Evolutionary conservation across 2,888 invertebrate genomes (phyloP), one percentile per base, ranked within the genome.

Genomic region (Anticlea derivata): DNA sequence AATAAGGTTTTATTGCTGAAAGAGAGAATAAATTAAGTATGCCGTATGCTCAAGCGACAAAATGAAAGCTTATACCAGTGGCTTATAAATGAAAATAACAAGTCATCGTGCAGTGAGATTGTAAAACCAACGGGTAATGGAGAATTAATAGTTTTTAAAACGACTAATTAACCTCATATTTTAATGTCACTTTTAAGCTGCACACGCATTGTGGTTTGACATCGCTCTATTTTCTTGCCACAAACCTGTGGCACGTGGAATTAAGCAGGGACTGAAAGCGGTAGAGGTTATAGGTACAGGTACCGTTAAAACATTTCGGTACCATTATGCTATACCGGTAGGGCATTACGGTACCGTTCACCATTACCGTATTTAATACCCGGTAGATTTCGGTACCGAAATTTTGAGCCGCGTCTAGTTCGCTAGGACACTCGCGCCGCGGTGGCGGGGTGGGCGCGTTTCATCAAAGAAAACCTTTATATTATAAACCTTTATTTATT

Each of bases 1-100:
- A 89, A 70, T 89, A 91, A 11, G 91, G 91, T 66, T 90, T 89
- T 73, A 91, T 90, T 68, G 87, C 91, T 92, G 57, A 6, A 61
- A 60, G 12, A 54, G n/a, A 47, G 5, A 33, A 23, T 26, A 3
- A 13, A 37, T 13, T 35, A 43, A 39, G 34, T 39, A 34, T 45
- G 34, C 30, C 45, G 27, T 38, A 38, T 27, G 11, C 7, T 17
- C 22, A n/a, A 13, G 20, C 40, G 11, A 29, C 17, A 20, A 20
- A 10, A 29, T 11, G 24, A 49, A 38, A 54, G 41, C 47, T 37
- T 11, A 29, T 31, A 39, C 27, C 10, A 23, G 29, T 45, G 55
- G 58, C 60, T 24, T 31, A 22, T 23, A 31, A 17, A 26, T 27
- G 7, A 50, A 37, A 43, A 37, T 23, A 24, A 47, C 51, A 40